Evolutionary conservation across 1,140 invertebrate species (phyloP).

Genomic region (Bombus difficillimus): DNA sequence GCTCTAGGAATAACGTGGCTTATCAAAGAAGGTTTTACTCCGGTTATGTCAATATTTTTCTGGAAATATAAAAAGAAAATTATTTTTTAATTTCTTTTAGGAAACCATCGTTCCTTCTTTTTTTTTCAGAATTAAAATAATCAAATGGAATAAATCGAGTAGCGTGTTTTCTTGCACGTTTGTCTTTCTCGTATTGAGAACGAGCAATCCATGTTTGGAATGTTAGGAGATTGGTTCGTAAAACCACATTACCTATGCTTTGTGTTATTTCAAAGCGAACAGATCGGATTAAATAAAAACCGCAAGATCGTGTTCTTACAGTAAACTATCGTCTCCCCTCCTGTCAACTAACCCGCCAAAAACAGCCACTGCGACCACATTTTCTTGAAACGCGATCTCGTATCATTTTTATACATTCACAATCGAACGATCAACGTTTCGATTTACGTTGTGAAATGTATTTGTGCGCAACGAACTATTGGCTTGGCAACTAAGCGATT

Average conservation of each 20-base stretch:
- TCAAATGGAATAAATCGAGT: fast-evolving
- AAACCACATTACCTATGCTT: constrained; percentile 26
- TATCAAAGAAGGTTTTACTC: no score
- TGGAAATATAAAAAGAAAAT: no score
- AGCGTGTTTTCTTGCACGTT: no score
- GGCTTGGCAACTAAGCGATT: no score
- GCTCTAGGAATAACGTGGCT: no score
- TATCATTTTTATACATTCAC: background rate
- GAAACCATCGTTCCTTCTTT: no score
- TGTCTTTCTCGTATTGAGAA: no score
- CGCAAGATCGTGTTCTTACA: background rate
- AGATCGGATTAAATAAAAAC: constrained; percentile 1
- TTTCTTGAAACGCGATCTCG: constrained; percentile 14
- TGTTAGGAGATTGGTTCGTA: no score
- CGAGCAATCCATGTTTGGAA: background rate
- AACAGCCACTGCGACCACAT: background rate
- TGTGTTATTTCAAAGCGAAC: background rate
- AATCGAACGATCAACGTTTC: background rate
- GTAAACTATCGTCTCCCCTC: background rate
- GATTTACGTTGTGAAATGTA: background rate
- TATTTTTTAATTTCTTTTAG: no score
- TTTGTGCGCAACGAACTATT: background rate
- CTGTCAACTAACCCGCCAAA: no score
- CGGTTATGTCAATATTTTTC: no score
- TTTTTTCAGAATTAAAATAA: no score